phyloP scores from a whole-genome alignment of 1,140 invertebrate species.

The Heliconius melpomene region DNA sequence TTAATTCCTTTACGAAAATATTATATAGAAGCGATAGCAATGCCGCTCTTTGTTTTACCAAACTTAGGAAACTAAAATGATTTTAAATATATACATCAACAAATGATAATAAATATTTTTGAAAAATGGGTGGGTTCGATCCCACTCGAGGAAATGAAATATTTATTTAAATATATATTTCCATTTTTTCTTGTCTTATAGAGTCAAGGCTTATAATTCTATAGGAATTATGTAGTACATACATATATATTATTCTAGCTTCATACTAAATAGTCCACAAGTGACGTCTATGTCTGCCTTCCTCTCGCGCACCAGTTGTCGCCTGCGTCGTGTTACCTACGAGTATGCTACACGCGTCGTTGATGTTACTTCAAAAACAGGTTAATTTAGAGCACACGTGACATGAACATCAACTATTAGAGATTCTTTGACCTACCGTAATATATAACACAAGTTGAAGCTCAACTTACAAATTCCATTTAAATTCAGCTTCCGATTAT shows the following conservation, averaged over 20 bases:
- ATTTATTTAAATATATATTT: too few species aligned
- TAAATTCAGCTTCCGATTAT: background rate
- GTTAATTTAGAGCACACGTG: background rate
- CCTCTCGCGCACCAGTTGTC: background rate
- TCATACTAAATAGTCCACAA: background rate
- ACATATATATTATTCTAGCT: background rate
- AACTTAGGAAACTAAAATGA: too few species aligned
- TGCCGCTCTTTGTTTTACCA: too few species aligned
- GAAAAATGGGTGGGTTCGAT: too few species aligned
- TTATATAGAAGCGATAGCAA: too few species aligned
- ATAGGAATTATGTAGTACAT: too few species aligned
- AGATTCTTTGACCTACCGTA: constrained; percentile 10
- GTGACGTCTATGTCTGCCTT: background rate
- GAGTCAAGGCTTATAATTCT: too few species aligned
- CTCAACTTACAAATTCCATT: background rate
- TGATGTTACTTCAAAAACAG: constrained; percentile 4
- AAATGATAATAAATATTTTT: too few species aligned
- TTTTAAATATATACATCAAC: too few species aligned
- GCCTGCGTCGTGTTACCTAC: background rate
- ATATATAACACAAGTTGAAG: background rate
- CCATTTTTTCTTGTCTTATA: too few species aligned
- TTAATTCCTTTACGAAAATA: too few species aligned
- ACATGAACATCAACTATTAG: constrained; percentile 6
- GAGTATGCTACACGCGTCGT: background rate
- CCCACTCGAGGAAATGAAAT: too few species aligned